Conservation (phyloP, 2,113 vertebrate species). For the Steatornis caripensis region DNA sequence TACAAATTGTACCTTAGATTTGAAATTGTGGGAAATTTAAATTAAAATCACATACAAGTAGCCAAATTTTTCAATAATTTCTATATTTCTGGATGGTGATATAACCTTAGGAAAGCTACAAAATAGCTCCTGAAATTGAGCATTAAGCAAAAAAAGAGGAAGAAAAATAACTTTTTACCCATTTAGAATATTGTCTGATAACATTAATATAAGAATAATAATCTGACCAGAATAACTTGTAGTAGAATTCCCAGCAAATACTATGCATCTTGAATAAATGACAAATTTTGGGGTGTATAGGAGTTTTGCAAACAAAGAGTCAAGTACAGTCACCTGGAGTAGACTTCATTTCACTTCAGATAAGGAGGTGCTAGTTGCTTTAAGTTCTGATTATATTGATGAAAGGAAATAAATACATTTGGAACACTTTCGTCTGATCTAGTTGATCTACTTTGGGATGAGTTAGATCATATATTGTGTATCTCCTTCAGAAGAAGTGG, state of each 20-base stretch:
- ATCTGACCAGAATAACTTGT: background rate
- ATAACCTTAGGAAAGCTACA: background rate
- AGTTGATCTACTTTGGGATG: background rate
- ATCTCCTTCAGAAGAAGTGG: background rate
- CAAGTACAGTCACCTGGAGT: background rate
- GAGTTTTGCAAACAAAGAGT: background rate
- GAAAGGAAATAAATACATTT: background rate
- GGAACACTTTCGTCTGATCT: background rate
- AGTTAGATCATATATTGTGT: background rate
- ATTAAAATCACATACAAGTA: background rate
- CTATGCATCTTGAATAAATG: background rate
- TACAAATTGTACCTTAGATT: background rate
- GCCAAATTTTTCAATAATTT: background rate
- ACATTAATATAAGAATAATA: background rate
- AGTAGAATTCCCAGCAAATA: background rate
- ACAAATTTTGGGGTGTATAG: background rate
- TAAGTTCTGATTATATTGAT: background rate
- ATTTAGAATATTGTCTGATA: background rate
- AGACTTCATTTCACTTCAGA: background rate
- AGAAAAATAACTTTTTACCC: background rate
- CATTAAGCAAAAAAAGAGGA: background rate
- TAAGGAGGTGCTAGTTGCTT: rapidly evolving
- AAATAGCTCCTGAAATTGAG: background rate
- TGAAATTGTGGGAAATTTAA: background rate
- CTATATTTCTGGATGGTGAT: background rate